Base-by-base conservation (phyloP, 2,113 vertebrate genomes). In the Columbina picui region DNA sequence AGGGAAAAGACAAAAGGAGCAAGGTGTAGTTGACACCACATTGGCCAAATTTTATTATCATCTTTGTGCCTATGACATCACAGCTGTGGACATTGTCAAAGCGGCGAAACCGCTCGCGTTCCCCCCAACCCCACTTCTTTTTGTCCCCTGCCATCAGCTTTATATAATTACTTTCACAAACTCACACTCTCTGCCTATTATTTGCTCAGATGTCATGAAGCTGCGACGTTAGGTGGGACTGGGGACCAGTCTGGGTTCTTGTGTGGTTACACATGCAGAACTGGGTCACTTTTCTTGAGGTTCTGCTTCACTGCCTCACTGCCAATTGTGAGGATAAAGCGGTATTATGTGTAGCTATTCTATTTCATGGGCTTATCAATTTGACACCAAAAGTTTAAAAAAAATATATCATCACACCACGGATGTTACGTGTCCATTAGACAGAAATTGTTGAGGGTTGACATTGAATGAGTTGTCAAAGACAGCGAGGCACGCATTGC, bases 41-140 rank as follows among this genome's bases (percentile, higher is more conserved):
- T 92, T 97, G 84, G 94, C 96, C 97, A 97, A 98, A 97, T 98
- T 97, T 96, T 94, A 97, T 97, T 97, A 96, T 97, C 96, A 95
- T 98, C 98, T 97, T 97, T 96, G 98, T 97, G 96, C 75, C 84
- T 52, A 95, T 98, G 98, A 98, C 98, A 98, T 98, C 98, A 98
- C 97, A 96, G 97, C 96, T 97, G 96, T 94, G 97, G 69, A 88
- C 91, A 95, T 91, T 97, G 97, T 96, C 88, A 84, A 90, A 95
- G 97, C 59, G 29, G 76, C 76, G 89, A 93, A 68, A 93, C 92
- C 27, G 3, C 84, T 94, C 27, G 4, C 74, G 73, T 27, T 83
- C 89, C 69, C 47, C 83, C 77, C 80, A 36, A 56, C 32, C 49
- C 77, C 83, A 39, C 76, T 90, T 69, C 89, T 75, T 93, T 95